Evolutionary conservation across 2,113 vertebrate genomes (phyloP).

Genomic region (Sinocyclocheilus anophthalmus): DNA sequence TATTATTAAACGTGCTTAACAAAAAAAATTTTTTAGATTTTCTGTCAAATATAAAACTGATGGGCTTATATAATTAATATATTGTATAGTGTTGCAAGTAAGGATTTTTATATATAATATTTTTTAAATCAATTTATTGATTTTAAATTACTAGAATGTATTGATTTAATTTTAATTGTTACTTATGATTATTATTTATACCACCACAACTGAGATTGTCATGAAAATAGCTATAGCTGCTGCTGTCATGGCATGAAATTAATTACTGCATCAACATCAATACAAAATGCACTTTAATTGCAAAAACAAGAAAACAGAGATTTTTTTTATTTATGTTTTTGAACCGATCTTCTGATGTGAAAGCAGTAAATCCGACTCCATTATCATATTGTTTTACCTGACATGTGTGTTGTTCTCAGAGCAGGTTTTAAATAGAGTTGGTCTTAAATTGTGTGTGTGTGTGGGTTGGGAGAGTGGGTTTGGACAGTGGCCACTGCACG

Average conservation of each 20-base stretch:
- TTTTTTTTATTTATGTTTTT: background rate
- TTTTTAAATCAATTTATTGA: background rate
- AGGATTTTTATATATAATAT: background rate
- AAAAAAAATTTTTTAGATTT: background rate
- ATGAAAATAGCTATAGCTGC: background rate
- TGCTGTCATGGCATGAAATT: background rate
- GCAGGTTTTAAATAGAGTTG: background rate
- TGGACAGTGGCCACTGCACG: constrained; percentile 18
- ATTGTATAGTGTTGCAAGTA: background rate
- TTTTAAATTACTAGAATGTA: too few relatives aligned
- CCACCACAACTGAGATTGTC: background rate
- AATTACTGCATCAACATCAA: background rate
- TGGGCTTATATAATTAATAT: background rate
- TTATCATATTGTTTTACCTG: background rate
- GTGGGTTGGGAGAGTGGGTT: constrained; percentile 19
- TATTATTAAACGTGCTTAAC: background rate
- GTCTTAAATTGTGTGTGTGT: constrained; percentile 12
- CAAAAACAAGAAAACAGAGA: background rate
- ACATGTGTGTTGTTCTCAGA: background rate
- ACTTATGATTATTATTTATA: background rate
- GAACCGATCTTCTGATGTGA: background rate
- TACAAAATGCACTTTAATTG: background rate
- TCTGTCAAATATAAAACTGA: background rate
- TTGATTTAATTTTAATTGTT: background rate
- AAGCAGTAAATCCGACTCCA: background rate